Evolutionary conservation across 30 jellyfish, hydroid and myxozoan genomes (phyloP), one percentile per base, ranked within the genome.

Genomic region (Phacellophora camtschatica): DNA sequence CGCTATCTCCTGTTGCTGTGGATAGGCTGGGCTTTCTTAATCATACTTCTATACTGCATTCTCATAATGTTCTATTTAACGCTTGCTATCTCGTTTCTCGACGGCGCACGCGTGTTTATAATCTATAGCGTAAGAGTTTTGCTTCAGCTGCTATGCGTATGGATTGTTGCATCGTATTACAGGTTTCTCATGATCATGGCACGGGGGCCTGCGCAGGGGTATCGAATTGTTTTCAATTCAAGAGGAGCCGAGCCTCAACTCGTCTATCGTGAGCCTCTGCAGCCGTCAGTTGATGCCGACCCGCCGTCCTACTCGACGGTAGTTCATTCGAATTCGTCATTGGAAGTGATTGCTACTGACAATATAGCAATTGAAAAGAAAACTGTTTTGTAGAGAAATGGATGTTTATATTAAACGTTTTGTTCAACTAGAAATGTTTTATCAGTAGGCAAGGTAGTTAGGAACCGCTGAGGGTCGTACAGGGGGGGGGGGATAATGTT

Each of bases 161-260:
- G 91, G 91, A 84, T 80, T 3, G 91, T 80, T 66, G 80, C 91
- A 3, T 80, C 91, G n/a, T 80, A 80, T 46, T 67, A 39, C 91
- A 64, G 37, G 57, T 66, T 64, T 63, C 19, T 80, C 36, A 63
- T 42, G 16, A 20, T 80, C 10, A 45, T 80, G 91, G 91, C 91
- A 13, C 77, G 27, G 39, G 91, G 91, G 23, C 91, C 91, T 4
- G 80, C 84, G 13, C 83, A 80, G 51, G 91, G 91, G 32, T 80
- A 80, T 36, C 74, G 91, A 29, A 71, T 80, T 28, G 91, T 80
- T 8, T 80, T 80, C 77, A 80, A 80, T 50, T 80, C 91, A 28
- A 78, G 91, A 20, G 86, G 86, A 6, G 86, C 86, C 1, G 86
- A 73, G 74, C 86, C 86, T 2, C 86, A 73, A 0, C 74, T 36